Evolutionary conservation across 1,140 invertebrate genomes (phyloP).

Genomic region (Marisa cornuarietis): DNA sequence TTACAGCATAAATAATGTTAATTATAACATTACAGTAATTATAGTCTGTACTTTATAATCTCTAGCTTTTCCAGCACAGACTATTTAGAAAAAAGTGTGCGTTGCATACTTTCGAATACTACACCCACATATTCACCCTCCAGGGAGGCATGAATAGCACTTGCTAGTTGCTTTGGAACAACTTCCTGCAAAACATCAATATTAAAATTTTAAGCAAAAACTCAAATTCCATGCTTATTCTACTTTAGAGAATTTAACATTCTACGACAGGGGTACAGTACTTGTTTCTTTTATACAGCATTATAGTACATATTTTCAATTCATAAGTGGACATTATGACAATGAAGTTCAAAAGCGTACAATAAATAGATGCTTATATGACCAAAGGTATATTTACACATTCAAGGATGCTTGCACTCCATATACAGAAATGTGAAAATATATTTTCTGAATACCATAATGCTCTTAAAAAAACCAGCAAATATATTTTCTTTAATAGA

Average conservation of each 20-base stretch:
- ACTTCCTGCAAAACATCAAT: conserved; percentile 41
- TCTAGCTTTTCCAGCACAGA: no score
- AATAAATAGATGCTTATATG: neutral
- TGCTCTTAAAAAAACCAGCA: neutral
- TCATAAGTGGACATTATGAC: neutral
- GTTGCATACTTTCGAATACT: conserved; percentile 58
- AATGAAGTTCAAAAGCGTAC: neutral
- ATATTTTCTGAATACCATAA: neutral
- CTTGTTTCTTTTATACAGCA: neutral
- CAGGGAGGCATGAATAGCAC: conserved; percentile 51
- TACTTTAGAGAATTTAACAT: no score
- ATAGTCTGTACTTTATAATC: no score
- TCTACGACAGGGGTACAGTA: neutral
- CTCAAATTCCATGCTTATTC: no score
- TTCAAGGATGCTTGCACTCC: neutral
- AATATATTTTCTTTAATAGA: no score
- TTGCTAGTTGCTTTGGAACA: conserved; percentile 44
- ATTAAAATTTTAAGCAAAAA: no score
- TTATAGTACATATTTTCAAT: neutral
- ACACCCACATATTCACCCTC: conserved; percentile 57
- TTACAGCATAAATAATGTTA: no score
- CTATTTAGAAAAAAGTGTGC: no score
- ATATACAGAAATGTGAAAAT: conserved; percentile 4
- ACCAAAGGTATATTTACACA: conserved; percentile 7
- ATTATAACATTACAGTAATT: no score